Percentiles rank a stretch among this genome's conserved stretches.
Evolutionary conservation across 1,140 invertebrate species (phyloP).

Genomic region (Myzus persicae): DNA sequence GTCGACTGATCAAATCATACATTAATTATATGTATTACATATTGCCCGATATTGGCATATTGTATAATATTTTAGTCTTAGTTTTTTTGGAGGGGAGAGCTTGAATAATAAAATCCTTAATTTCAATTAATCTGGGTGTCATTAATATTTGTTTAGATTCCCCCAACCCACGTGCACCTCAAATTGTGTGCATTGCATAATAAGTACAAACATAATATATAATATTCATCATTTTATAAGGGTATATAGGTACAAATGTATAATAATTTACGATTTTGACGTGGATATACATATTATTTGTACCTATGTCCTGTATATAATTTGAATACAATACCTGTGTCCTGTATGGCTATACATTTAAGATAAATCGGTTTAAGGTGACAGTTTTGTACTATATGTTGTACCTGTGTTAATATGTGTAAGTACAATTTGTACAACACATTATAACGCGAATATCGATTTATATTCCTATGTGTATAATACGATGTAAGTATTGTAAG

Average conservation of each 20-base stretch:
- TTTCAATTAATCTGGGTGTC: background rate
- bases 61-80: too few species aligned
- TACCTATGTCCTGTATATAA: background rate
- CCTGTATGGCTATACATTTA: background rate
- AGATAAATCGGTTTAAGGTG: background rate
- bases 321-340: background rate
- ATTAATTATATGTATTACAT: too few species aligned
- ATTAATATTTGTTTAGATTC: background rate
- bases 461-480: background rate
- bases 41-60: too few species aligned
- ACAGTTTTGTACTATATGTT: background rate
- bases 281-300: background rate
- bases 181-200: background rate
- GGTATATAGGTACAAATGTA: background rate
- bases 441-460: background rate
- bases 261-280: background rate
- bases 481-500: background rate
- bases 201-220: background rate
- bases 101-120: too few species aligned
- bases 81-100: too few species aligned
- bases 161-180: background rate
- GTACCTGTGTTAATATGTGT: background rate
- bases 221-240: background rate
- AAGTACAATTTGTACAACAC: background rate
- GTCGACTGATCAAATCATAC: background rate